Evolutionary conservation across 2,888 invertebrate species (phyloP), one percentile per base, ranked within the genome.

Genomic region (Pardosa pseudoannulata): DNA sequence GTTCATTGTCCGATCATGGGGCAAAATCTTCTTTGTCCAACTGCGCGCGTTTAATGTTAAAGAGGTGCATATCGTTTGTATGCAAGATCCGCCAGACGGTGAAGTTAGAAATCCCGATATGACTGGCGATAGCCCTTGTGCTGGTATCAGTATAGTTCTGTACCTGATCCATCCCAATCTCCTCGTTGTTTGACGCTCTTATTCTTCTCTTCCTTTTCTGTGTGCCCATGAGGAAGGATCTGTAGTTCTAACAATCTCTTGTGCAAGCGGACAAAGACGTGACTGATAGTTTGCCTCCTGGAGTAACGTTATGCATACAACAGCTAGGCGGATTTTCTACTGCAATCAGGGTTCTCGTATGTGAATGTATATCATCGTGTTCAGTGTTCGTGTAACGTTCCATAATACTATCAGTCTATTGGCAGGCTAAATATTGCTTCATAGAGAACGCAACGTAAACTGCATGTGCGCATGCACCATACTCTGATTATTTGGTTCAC

Each of bases 261-360:
- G 41, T 46, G n/a, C n/a, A n/a, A n/a, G n/a, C n/a, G n/a, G n/a
- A n/a, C n/a, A n/a, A n/a, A n/a, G n/a, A n/a, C n/a, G 62, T 11
- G 64, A n/a, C 5, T 27, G 31, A 31, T 67, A 68, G 68, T 78
- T 50, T 32, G 46, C 29, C 41, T 29, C 28, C 9, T 50, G 11
- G 19, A 23, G 50, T 78, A 78, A 50, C 46, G 9, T 50, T 78
- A 36, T 19, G 31, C 19, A 23, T 68, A 46, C 29, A 78, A 46
- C 32, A 46, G 23, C 32, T 46, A 23, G 23, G 68, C 68, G 32
- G 0, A 29, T 67, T 68, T 13, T 9, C 65, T 23, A 78, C n/a
- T 68, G n/a, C 68, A 67, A 67, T 46, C 78, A 67, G 7, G 19
- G 1, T 29, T 31, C 46, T 13, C 46, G 23, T 46, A 68, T 68